Evolutionary conservation across 1,140 invertebrate genomes (phyloP).

Genomic region (Chironomus tepperi): DNA sequence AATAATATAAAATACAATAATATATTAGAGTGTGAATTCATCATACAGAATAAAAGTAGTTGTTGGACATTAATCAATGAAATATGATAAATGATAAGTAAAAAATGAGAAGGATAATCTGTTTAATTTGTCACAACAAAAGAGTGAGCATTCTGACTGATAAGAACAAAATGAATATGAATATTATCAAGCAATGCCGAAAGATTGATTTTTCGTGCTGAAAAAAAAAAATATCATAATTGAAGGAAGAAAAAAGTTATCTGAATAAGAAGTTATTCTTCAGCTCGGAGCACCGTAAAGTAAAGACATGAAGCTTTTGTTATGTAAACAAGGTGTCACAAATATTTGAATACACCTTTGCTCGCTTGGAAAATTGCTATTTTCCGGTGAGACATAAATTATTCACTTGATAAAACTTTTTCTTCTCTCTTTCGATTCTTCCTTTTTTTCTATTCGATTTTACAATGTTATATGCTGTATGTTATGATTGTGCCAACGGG

Average conservation of each 20-base stretch:
- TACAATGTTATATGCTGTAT: no score
- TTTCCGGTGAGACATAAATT: constrained; percentile 21
- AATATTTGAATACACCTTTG: constrained; percentile 10
- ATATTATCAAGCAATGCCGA: no score
- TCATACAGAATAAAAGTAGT: neutral
- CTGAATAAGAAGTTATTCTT: no score
- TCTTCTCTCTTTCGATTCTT: neutral
- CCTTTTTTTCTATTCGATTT: neutral
- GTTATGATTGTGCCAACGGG: no score
- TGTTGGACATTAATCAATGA: constrained; percentile 9
- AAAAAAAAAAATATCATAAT: no score
- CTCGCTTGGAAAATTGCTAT: constrained; percentile 22
- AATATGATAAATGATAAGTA: constrained; percentile 13
- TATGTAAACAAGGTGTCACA: constrained; percentile 12
- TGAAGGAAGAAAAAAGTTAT: no score
- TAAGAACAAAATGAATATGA: neutral
- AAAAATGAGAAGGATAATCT: constrained; percentile 7
- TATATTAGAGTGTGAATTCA: neutral
- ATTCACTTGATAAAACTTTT: constrained; percentile 14
- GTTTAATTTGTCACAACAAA: neutral
- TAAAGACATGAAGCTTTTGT: neutral
- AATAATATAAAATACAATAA: neutral
- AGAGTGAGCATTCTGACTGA: neutral
- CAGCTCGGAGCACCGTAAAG: neutral
- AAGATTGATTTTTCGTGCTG: no score